Conservation (phyloP, 2,797 vertebrate genomes). For the Siniperca obscura region DNA sequence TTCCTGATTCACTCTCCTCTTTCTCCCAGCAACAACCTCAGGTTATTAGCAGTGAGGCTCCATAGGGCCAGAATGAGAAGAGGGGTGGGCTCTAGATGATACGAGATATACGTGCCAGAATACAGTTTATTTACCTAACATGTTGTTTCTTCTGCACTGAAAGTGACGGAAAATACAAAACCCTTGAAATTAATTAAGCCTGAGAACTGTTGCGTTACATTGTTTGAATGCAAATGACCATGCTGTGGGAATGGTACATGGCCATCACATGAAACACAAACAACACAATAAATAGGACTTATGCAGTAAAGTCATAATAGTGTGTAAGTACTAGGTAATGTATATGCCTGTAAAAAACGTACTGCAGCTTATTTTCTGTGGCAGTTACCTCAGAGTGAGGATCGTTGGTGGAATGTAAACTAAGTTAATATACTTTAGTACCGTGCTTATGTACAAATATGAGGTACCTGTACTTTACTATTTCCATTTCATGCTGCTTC, state of each 20-base stretch:
- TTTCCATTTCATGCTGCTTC: background rate
- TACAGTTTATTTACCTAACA: background rate
- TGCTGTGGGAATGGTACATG: constrained; percentile 3
- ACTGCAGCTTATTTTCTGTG: background rate
- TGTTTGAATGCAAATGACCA: constrained; percentile 29
- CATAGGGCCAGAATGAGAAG: background rate
- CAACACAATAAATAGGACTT: constrained; percentile 5
- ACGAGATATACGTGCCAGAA: background rate
- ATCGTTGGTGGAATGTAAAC: background rate
- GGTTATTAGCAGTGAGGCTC: constrained; percentile 12
- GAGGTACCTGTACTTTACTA: background rate
- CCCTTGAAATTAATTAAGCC: constrained; percentile 16
- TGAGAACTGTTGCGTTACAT: constrained; percentile 9
- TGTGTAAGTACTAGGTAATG: background rate
- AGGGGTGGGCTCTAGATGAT: background rate
- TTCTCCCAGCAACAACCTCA: background rate
- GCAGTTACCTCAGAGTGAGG: background rate
- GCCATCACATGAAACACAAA: background rate
- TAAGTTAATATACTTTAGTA: background rate
- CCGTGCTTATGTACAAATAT: background rate
- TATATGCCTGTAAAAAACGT: background rate
- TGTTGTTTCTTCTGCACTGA: constrained; percentile 18
- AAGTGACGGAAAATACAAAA: constrained; percentile 19
- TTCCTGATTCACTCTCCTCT: background rate
- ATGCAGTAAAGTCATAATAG: background rate